Conservation (phyloP, 2,888 invertebrate genomes). For the Dolomedes plantarius region DNA sequence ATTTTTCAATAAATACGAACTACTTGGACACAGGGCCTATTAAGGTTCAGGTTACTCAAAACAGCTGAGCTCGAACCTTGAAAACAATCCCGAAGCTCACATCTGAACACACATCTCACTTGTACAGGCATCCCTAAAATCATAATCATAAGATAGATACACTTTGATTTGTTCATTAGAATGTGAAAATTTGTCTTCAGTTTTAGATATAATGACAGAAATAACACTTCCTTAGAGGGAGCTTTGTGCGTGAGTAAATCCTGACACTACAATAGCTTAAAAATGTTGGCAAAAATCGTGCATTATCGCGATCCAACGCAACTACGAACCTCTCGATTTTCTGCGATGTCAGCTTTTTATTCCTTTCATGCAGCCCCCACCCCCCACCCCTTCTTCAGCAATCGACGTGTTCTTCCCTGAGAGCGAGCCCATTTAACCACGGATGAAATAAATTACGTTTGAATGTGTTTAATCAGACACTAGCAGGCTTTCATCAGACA, state of each 20-base stretch:
- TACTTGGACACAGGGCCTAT: too few species aligned
- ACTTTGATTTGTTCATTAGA: too few species aligned
- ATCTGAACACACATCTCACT: too few species aligned
- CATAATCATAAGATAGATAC: too few species aligned
- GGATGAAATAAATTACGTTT: slow-evolving; percentile 1
- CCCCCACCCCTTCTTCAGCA: slow-evolving; percentile 2
- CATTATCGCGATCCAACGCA: slow-evolving; percentile 46
- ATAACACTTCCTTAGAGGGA: background rate
- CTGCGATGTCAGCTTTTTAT: slow-evolving; percentile 27
- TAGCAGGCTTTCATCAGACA: background rate
- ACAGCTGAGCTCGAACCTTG: too few species aligned
- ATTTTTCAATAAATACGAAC: too few species aligned
- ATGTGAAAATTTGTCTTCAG: background rate
- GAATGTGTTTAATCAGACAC: slow-evolving; percentile 12
- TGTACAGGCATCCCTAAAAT: too few species aligned
- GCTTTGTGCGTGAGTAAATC: slow-evolving; percentile 8
- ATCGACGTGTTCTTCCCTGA: background rate
- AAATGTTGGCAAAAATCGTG: slow-evolving; percentile 37
- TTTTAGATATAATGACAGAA: background rate
- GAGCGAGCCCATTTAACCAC: background rate
- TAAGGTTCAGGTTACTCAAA: too few species aligned
- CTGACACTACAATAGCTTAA: slow-evolving; percentile 25
- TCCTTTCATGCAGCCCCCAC: slow-evolving; percentile 11
- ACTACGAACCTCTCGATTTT: slow-evolving; percentile 15
- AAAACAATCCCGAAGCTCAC: too few species aligned